These are phyloP conservation scores for Agrenia bidenticulata DNA, from an alignment of 2,888 invertebrate species.

Conservation along the genomic window DNA sequence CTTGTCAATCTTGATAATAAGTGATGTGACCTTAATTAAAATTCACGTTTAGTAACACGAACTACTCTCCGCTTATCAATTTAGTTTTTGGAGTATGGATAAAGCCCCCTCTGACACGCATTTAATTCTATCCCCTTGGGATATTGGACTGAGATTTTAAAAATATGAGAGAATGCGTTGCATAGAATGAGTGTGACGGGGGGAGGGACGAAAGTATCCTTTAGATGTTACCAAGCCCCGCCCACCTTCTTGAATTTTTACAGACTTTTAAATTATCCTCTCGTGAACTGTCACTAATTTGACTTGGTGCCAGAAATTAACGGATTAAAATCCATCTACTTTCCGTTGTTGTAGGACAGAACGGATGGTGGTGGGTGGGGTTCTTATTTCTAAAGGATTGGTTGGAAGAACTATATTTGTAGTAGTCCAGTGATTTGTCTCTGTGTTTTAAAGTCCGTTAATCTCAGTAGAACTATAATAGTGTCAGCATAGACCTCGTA, in stretches of 20 bases:
- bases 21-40: conserved; percentile 5
- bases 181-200: not conserved
- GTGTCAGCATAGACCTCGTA: too few relatives aligned
- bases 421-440: too few relatives aligned
- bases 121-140: too few relatives aligned
- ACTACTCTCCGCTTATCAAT: not conserved
- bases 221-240: not conserved
- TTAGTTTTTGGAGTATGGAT: too few relatives aligned
- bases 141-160: not conserved
- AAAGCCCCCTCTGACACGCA: too few relatives aligned
- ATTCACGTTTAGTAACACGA: conserved; percentile 2
- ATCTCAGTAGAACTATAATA: too few relatives aligned
- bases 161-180: not conserved
- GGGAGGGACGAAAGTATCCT: not conserved
- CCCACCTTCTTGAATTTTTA: not conserved
- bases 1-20: not conserved
- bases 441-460: too few relatives aligned
- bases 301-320: not conserved
- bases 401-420: too few relatives aligned
- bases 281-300: not conserved
- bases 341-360: too few relatives aligned
- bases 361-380: too few relatives aligned
- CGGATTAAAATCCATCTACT: not conserved
- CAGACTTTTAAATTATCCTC: not conserved
- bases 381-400: too few relatives aligned